Evolutionary conservation across 37 sponge, comb jelly and placozoan genomes (phyloP).

Genomic region (Corticium candelabrum): DNA sequence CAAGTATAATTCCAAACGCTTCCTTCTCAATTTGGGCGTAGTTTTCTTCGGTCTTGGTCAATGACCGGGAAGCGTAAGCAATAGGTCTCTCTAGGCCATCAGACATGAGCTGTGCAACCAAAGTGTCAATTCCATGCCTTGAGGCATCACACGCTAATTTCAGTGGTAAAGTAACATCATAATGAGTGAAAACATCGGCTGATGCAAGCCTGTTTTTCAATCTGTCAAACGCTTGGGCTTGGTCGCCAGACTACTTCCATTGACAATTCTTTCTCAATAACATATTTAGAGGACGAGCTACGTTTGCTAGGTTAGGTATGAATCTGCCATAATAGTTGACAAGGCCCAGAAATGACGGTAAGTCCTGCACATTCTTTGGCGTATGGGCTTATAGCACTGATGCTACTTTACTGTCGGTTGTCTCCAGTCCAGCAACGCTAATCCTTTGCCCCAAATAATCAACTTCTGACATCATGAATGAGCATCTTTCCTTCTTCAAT

Average conservation of each 20-base stretch:
- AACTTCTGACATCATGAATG: constrained; percentile 12
- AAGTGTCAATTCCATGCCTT: constrained; percentile 25
- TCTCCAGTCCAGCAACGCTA: constrained; percentile 12
- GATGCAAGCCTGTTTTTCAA: constrained; percentile 15
- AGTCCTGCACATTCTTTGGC: constrained; percentile 14
- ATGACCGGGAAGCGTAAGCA: constrained; percentile 42
- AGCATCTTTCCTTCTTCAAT: constrained; percentile 19
- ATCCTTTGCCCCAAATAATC: constrained; percentile 29
- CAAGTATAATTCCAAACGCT: constrained; percentile 25
- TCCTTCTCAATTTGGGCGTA: constrained; percentile 58
- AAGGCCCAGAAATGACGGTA: constrained; percentile 32
- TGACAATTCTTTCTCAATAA: too few relatives aligned
- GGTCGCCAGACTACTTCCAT: constrained; percentile 19
- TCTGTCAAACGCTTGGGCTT: constrained; percentile 5
- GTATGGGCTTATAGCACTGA: neutral
- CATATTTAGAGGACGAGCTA: too few relatives aligned
- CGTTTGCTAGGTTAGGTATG: too few relatives aligned
- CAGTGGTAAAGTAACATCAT: constrained; percentile 10
- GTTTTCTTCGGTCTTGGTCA: constrained; percentile 10
- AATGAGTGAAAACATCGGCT: constrained; percentile 19
- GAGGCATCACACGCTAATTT: constrained; percentile 25
- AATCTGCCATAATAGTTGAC: too few relatives aligned
- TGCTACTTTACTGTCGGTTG: neutral
- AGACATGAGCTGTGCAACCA: constrained; percentile 27
- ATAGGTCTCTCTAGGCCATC: constrained; percentile 35